Evolutionary conservation across 1,140 invertebrate species (phyloP), one percentile per base, ranked within the genome.

Genomic region (Chelonus insularis): DNA sequence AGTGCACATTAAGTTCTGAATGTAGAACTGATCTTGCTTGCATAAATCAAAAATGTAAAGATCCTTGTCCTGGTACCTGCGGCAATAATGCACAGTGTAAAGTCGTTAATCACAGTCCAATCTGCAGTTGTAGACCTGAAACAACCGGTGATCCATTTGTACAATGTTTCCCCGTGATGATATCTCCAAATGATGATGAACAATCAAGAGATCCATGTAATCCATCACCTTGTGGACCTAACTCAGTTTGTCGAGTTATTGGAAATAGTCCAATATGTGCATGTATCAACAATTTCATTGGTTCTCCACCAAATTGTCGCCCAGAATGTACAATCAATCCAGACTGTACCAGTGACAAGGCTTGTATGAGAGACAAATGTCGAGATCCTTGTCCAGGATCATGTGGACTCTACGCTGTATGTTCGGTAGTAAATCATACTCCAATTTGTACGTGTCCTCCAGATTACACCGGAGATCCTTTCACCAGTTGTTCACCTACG

Each of bases 341-440:
- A 0, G 90, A 93, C 52, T 93, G 91, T 71, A 65, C 84, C 1
- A 80, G 82, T 29, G 81, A 87, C 65, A 85, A 83, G 63, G 87
- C 89, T 43, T 91, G 90, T 59, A 81, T 89, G 41, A 83, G 86
- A 68, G 85, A 84, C 66, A 89, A 88, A 72, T 93, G 91, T 72
- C 77, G 78, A 29, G 88, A 92, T 76, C 91, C 91, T 16, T 92
- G 90, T 70, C 84, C 85, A 4, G 90, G 89, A 32, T 85, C 87
- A 5, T 93, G 91, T 72, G 90, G 89, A 9, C 74, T 86, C 8
- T 84, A 85, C 64, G 89, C 91, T 1, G 81, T 85, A 52, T 93
- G 92, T 70, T 83, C 82, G 20, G 87, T 89, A 6, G 81, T 86
- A 5, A 87, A 86, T 70, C 90, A 93, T 69, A 84, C 87, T 2